Conservation (phyloP, 1,140 invertebrate genomes). For the Pogonomyrmex californicus region DNA sequence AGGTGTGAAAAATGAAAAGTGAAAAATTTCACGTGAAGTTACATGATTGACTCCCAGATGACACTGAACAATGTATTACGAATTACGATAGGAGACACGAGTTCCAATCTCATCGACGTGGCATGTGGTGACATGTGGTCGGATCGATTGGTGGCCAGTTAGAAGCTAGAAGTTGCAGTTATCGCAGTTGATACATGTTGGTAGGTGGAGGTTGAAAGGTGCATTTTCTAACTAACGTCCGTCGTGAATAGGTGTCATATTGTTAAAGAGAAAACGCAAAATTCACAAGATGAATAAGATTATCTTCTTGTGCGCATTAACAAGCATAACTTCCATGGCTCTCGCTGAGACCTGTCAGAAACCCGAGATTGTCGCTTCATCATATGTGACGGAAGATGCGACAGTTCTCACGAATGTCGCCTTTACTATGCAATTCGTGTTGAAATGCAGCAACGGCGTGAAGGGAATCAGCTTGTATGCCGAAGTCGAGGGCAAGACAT, state of each 20-base stretch:
- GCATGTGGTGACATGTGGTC: not conserved
- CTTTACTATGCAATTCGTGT: conserved; percentile 92
- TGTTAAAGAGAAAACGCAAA: not conserved
- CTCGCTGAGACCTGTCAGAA: conserved; percentile 87
- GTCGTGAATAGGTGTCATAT: not conserved
- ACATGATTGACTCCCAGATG: too few species aligned
- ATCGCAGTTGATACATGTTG: not conserved
- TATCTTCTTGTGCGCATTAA: conserved; percentile 16
- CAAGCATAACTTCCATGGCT: conserved; percentile 43
- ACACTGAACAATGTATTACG: too few species aligned
- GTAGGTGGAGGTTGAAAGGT: not conserved
- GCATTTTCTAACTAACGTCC: not conserved
- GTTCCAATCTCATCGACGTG: conserved; percentile 41
- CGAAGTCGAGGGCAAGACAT: conserved; percentile 93
- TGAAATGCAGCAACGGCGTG: conserved; percentile 90
- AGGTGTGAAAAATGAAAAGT: too few species aligned
- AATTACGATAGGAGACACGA: too few species aligned
- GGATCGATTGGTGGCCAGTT: not conserved
- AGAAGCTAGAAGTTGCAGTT: too few species aligned
- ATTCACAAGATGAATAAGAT: conserved; percentile 31
- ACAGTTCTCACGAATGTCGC: conserved; percentile 95
- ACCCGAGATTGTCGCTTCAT: conserved; percentile 89
- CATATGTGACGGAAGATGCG: conserved; percentile 96
- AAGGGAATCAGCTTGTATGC: conserved; percentile 93
- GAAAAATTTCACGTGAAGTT: too few species aligned